Percentiles rank a stretch among this genome's conserved stretches.
These are phyloP conservation scores for Habropoda laboriosa DNA, from an alignment of 1,140 invertebrate species.

Conservation along the genomic window DNA sequence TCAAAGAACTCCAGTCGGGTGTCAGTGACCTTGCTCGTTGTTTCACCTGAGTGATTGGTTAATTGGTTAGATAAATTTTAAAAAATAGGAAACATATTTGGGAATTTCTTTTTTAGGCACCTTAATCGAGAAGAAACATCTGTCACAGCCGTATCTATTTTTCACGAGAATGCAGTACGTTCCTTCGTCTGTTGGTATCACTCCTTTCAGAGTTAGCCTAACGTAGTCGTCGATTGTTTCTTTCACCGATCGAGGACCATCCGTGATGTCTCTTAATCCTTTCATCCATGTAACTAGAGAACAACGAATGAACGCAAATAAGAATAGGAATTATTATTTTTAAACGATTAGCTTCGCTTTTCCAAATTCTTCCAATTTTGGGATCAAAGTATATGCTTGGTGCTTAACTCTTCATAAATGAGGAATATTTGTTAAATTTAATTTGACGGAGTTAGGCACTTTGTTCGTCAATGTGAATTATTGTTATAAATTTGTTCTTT, in stretches of 20 bases:
- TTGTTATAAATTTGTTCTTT: too few species aligned
- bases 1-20: slow-evolving; percentile 83
- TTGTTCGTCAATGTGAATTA: too few species aligned
- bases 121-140: slow-evolving; percentile 91
- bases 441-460: too few species aligned
- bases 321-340: too few species aligned
- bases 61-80: neutral
- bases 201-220: slow-evolving; percentile 93
- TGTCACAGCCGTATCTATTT: slow-evolving; percentile 93
- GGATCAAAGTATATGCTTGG: too few species aligned
- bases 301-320: neutral
- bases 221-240: slow-evolving; percentile 92
- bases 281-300: slow-evolving; percentile 91
- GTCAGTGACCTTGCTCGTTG: slow-evolving; percentile 86
- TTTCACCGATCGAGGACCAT: slow-evolving; percentile 88
- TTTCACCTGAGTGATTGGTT: slow-evolving; percentile 81
- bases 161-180: slow-evolving; percentile 96
- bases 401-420: too few species aligned
- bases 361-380: too few species aligned
- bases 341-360: too few species aligned
- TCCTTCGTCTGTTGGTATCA: slow-evolving; percentile 92
- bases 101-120: too few species aligned
- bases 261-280: slow-evolving; percentile 91
- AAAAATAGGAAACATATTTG: neutral
- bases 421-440: too few species aligned